Evolutionary conservation across 1,140 invertebrate genomes (phyloP).

Genomic region (Diachasmimorpha longicaudata): DNA sequence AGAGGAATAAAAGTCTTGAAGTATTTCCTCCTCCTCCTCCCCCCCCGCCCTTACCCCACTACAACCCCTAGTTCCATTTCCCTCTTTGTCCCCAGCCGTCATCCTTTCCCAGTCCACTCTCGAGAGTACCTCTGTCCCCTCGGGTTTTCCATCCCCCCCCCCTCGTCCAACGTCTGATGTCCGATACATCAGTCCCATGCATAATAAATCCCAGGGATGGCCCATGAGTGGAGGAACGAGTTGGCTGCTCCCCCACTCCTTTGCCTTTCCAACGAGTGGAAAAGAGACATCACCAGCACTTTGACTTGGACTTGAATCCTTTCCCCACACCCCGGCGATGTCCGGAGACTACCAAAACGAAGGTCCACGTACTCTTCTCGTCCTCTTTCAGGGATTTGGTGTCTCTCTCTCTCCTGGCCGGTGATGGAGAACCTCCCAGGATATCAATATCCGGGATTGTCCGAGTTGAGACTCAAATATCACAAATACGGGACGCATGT

Average conservation of each 20-base stretch:
- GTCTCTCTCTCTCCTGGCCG: background rate
- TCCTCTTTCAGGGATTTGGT: background rate
- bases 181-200: constrained; percentile 54
- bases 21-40: background rate
- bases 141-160: background rate
- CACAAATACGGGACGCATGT: background rate
- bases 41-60: background rate
- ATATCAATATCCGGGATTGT: constrained; percentile 50
- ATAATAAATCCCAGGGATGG: constrained; percentile 49
- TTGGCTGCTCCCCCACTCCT: background rate
- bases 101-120: constrained; percentile 40
- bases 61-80: constrained; percentile 34
- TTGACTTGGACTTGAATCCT: background rate
- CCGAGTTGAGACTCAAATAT: constrained; percentile 22
- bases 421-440: constrained; percentile 39
- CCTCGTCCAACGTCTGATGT: constrained; percentile 42
- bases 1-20: constrained; percentile 17
- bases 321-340: constrained; percentile 1
- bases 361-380: constrained; percentile 17
- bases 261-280: background rate
- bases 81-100: constrained; percentile 32
- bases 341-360: constrained; percentile 25
- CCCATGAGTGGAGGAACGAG: background rate
- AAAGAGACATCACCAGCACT: constrained; percentile 29
- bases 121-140: constrained; percentile 35